A percentile compares a stretch with the other conserved stretches of the same genome.
Conservation (phyloP, 1,140 invertebrate genomes). For the Papilio aristodemus region DNA sequence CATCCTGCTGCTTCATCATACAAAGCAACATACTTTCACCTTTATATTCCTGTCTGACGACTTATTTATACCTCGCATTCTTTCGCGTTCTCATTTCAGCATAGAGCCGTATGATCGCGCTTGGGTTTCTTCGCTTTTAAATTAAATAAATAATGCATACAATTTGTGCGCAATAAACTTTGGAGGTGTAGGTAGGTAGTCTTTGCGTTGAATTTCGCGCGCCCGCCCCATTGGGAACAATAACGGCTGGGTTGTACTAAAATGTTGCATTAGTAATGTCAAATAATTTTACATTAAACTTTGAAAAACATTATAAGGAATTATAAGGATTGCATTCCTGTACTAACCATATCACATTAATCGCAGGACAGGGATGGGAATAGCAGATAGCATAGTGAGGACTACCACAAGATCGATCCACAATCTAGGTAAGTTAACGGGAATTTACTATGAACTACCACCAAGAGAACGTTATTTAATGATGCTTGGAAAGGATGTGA, state of each 20-base stretch:
- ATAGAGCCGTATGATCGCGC: constrained; percentile 65
- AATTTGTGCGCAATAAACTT: constrained; percentile 77
- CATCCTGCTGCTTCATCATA: constrained; percentile 23
- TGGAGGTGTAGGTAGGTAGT: constrained; percentile 67
- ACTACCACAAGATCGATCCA: too few relatives aligned
- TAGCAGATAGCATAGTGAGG: too few relatives aligned
- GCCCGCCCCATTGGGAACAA: constrained; percentile 66
- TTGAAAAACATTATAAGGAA: neutral
- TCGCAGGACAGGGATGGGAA: too few relatives aligned
- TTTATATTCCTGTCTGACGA: constrained; percentile 42
- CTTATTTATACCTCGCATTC: constrained; percentile 59
- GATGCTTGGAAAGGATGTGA: too few relatives aligned
- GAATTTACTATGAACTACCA: too few relatives aligned
- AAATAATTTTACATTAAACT: neutral
- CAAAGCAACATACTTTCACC: constrained; percentile 36
- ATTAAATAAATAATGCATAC: constrained; percentile 80
- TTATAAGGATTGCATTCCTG: too few relatives aligned
- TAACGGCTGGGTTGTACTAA: constrained; percentile 59
- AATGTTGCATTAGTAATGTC: constrained; percentile 40
- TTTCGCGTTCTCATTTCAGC: constrained; percentile 64
- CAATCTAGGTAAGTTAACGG: too few relatives aligned
- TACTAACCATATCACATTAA: too few relatives aligned
- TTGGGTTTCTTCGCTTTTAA: constrained; percentile 77
- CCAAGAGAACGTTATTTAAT: too few relatives aligned
- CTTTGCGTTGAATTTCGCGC: constrained; percentile 66